phyloP scores from a whole-genome alignment of 2,888 invertebrate genomes.

The Nasonia oneida region DNA sequence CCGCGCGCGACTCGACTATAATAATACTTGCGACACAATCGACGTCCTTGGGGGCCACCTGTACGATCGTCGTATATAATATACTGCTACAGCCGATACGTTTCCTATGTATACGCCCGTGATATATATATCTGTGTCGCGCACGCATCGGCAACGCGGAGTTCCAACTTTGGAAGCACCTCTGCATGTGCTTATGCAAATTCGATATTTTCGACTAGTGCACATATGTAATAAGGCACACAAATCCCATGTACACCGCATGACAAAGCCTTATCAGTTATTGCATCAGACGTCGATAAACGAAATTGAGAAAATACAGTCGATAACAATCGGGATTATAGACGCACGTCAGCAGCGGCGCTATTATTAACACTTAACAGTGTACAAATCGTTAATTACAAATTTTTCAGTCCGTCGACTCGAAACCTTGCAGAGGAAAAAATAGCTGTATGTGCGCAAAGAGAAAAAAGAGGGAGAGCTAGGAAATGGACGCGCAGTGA shows the following conservation, averaged over 20 bases:
- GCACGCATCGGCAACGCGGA: background rate
- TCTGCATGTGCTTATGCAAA: background rate
- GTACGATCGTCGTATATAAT: constrained; percentile 52
- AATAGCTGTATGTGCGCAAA: background rate
- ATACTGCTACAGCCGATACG: background rate
- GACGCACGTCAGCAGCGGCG: background rate
- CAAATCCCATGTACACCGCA: background rate
- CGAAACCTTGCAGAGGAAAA: background rate
- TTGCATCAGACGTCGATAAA: constrained; percentile 2
- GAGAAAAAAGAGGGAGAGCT: background rate
- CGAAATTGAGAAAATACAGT: background rate
- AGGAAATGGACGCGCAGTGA: background rate
- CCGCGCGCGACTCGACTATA: constrained; percentile 42
- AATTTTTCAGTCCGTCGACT: background rate
- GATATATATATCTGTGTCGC: background rate
- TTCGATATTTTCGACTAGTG: too few species aligned
- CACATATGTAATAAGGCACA: background rate
- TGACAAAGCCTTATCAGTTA: background rate
- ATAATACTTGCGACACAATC: constrained; percentile 30
- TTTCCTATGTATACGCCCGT: background rate
- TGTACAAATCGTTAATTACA: background rate
- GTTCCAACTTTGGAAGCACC: background rate
- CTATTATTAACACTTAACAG: background rate
- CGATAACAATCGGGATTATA: background rate
- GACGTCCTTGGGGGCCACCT: constrained; percentile 69